Percentiles rank a stretch among this genome's conserved stretches.
Evolutionary conservation across 2,113 vertebrate genomes (phyloP).

Genomic region (Corynorhinus townsendii): DNA sequence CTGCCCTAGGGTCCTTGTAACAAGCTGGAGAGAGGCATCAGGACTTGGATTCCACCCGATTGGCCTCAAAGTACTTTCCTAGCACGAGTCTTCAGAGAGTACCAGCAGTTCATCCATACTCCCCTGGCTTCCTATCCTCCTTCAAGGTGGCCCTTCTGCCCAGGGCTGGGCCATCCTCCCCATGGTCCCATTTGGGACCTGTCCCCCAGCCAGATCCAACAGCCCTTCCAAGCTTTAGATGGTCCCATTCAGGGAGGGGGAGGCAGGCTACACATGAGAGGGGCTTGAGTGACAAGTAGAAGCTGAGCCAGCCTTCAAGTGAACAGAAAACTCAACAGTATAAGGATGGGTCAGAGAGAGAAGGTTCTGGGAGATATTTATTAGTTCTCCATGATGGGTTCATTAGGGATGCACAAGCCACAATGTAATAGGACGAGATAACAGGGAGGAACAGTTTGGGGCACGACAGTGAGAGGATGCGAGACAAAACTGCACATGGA

Average conservation of each 20-base stretch:
- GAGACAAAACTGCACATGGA: not conserved
- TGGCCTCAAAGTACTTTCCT: not conserved
- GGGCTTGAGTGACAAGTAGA: not conserved
- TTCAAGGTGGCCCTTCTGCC: not conserved
- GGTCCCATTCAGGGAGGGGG: too few relatives aligned
- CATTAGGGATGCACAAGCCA: too few relatives aligned
- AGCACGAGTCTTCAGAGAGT: not conserved
- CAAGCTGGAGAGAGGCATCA: not conserved
- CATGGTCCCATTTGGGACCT: not conserved
- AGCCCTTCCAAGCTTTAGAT: not conserved
- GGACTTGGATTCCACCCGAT: not conserved
- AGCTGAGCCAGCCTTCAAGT: not conserved
- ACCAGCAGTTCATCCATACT: not conserved
- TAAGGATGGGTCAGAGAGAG: not conserved
- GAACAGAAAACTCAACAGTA: not conserved
- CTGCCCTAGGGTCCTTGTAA: too few relatives aligned
- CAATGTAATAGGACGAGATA: not conserved
- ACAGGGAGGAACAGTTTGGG: not conserved
- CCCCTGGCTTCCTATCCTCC: not conserved
- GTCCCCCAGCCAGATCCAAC: not conserved
- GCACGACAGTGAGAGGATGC: too few relatives aligned
- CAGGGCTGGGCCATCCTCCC: not conserved
- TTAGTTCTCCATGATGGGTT: not conserved
- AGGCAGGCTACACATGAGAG: not conserved
- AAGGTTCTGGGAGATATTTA: not conserved